Base-by-base conservation (phyloP, 2,797 vertebrate genomes). In the Danio albolineatus region DNA sequence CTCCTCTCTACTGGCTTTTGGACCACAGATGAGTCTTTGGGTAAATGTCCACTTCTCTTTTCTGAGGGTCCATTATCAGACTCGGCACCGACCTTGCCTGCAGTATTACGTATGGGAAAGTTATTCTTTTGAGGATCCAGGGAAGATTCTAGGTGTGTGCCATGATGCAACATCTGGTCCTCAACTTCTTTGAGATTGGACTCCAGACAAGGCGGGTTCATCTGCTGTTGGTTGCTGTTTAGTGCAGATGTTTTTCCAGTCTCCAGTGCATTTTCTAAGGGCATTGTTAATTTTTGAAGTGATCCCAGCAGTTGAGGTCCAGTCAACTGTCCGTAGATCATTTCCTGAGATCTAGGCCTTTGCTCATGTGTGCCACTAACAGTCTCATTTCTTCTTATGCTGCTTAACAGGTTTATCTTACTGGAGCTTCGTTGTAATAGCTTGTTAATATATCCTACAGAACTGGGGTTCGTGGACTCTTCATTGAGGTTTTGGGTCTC, bases 381-480 rank as follows among this genome's bases (percentile, higher is more conserved):
- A 13, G 41, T 53, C 28, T 82, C 87, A 28, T 87, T 89, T 82
- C 87, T 85, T 28, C 72, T 62, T 6, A 77, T 59, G 70, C 92
- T 91, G 28, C 73, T 80, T 0, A 56, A 87, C 83, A 88, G 70
- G 71, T 59, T 82, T 53, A 84, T 87, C 85, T 82, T 95, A 88
- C 84, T 92, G 69, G 90, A 88, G 0, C 89, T 94, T 80, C 93
- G 92, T 75, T 93, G 91, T 12, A 97, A 90, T 7, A 97, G 89
- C 90, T 93, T 95, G 87, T 94, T 90, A 71, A 97, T 96, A 76
- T 96, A 96, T 83, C 93, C 92, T n/a, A 90, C 87, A 0, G 91
- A 92, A 82, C 90, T 93, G 41, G 83, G 84, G 61, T 94, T 93
- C 0, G 60, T 41, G 16, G 51, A 28, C 4, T 85, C 88, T 13